Evolutionary conservation across 2,888 invertebrate genomes (phyloP).

Genomic region (Polymixis lichenea): DNA sequence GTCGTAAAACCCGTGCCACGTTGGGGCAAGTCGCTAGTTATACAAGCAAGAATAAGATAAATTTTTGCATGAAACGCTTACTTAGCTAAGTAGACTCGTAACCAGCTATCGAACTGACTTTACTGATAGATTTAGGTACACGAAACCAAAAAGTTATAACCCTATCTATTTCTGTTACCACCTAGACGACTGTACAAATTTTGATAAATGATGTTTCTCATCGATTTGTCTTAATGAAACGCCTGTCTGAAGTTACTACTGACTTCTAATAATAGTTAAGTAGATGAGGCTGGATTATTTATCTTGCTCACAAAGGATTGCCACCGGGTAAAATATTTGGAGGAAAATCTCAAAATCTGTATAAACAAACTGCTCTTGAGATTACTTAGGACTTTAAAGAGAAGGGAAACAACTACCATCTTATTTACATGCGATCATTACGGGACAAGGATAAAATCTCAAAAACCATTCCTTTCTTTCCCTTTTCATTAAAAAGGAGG

Average conservation of each 20-base stretch:
- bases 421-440: conserved; percentile 39
- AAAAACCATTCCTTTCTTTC: conserved; percentile 4
- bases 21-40: too few relatives aligned
- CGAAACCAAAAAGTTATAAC: conserved; percentile 20
- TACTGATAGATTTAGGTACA: not conserved
- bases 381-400: conserved; percentile 4
- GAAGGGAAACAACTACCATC: not conserved
- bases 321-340: not conserved
- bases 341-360: conserved; percentile 7
- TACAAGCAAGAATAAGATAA: too few relatives aligned
- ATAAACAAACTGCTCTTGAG: conserved; percentile 23
- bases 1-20: too few relatives aligned
- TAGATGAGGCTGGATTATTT: conserved; percentile 20
- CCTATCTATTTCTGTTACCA: conserved; percentile 31
- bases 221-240: conserved; percentile 48
- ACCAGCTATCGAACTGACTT: not conserved
- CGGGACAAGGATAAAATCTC: conserved; percentile 16
- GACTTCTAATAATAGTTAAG: conserved; percentile 25
- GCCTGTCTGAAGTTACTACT: conserved; percentile 13
- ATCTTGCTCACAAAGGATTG: conserved; percentile 24
- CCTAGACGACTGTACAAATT: conserved; percentile 30
- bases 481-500: conserved; percentile 16
- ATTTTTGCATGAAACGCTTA: not conserved
- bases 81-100: not conserved
- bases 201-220: conserved; percentile 39